Conservation (phyloP, 2,113 vertebrate species). For the Panthera uncia region DNA sequence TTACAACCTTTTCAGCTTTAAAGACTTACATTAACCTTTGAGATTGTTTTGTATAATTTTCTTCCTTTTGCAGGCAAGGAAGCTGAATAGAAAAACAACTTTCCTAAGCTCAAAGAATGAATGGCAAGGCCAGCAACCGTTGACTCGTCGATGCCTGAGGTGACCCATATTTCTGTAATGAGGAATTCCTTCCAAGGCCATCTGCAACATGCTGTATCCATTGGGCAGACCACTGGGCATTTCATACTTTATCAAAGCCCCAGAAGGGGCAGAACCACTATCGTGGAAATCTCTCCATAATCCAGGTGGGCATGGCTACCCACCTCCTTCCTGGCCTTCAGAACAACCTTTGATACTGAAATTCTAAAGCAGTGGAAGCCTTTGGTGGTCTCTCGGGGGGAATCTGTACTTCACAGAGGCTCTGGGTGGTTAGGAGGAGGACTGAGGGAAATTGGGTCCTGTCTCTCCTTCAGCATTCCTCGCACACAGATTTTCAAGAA, state of each 20-base stretch:
- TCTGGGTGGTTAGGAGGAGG: background rate
- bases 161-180: background rate
- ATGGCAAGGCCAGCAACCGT: background rate
- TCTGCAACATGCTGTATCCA: background rate
- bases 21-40: background rate
- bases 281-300: background rate
- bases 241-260: background rate
- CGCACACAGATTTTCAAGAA: background rate
- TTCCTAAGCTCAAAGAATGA: background rate
- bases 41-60: background rate
- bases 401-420: background rate
- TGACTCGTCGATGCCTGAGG: background rate
- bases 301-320: background rate
- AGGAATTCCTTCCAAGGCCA: background rate
- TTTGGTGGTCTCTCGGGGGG: background rate
- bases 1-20: background rate
- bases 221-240: background rate
- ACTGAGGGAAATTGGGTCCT: background rate
- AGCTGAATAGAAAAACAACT: background rate
- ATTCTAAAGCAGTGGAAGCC: background rate
- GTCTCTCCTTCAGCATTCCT: background rate
- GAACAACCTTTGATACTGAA: background rate
- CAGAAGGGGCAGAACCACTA: fast-evolving
- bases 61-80: background rate
- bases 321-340: background rate